Percentiles rank a stretch among this genome's conserved stretches.
These are phyloP conservation scores for Lycopodina hypogea DNA, from an alignment of 37 sponge, comb jelly and placozoan genomes.

Conservation along the genomic window DNA sequence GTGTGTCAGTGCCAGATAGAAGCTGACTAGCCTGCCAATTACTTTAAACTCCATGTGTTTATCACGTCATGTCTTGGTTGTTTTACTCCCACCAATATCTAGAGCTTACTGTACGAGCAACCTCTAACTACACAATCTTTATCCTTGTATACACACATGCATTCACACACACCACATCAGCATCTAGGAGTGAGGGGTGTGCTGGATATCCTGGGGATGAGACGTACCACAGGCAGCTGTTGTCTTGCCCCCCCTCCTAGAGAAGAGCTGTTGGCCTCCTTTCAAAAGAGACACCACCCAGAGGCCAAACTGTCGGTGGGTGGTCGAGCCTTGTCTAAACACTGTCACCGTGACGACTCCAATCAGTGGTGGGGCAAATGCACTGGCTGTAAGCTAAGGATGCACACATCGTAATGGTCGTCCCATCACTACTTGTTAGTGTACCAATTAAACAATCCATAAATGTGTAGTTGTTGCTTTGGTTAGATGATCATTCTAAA, in stretches of 20 bases:
- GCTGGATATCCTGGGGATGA: conserved; percentile 64
- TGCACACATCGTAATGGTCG: neutral
- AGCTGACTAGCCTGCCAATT: no score
- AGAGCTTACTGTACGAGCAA: no score
- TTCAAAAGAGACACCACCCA: conserved; percentile 36
- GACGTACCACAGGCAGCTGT: conserved; percentile 64
- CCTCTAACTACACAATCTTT: no score
- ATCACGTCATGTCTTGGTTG: no score
- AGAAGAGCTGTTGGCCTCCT: conserved; percentile 36
- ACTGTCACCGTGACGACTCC: conserved; percentile 69
- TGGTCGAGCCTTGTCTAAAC: conserved; percentile 75
- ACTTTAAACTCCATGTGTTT: no score
- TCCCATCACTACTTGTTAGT: neutral
- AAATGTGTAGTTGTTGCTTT: neutral
- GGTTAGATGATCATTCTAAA: neutral
- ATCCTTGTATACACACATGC: no score
- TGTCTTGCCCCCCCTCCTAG: conserved; percentile 53
- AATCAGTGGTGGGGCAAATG: conserved; percentile 75
- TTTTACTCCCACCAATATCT: no score
- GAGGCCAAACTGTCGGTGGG: conserved; percentile 67
- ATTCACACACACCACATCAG: no score
- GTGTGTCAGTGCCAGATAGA: no score
- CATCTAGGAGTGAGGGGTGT: conserved; percentile 49
- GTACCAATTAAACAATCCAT: neutral
- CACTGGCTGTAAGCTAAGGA: conserved; percentile 53